Evolutionary conservation across 2,113 vertebrate genomes (phyloP).

Genomic region (Centropus unirufus): DNA sequence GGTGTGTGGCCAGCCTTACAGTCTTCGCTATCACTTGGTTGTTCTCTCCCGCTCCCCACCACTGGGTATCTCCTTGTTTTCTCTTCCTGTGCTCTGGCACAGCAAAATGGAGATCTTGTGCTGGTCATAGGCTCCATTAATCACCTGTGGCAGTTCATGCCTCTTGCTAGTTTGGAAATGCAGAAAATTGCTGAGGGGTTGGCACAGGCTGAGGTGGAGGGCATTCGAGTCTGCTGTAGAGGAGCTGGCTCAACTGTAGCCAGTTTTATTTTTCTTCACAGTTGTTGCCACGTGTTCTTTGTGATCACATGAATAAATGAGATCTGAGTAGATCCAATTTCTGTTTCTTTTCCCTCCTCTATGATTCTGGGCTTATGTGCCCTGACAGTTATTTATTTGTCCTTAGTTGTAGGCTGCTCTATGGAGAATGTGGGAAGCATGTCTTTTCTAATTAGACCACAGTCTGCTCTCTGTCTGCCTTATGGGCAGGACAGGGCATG

Average conservation of each 20-base stretch:
- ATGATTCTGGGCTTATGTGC: conserved; percentile 13
- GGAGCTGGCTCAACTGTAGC: background rate
- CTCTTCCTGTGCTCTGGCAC: background rate
- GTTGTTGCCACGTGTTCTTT: background rate
- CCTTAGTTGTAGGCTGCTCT: conserved; percentile 32
- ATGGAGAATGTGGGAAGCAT: conserved; percentile 48
- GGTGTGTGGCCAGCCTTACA: background rate
- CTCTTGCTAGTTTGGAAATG: background rate
- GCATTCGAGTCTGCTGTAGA: background rate
- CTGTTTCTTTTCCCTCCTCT: background rate
- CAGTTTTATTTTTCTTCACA: conserved; percentile 24
- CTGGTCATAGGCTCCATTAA: background rate
- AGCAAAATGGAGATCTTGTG: background rate
- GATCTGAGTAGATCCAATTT: conserved; percentile 30
- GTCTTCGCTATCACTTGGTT: background rate
- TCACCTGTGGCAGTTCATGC: background rate
- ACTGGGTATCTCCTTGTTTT: background rate
- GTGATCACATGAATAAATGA: background rate
- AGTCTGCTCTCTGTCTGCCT: conserved; percentile 68
- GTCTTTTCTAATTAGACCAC: conserved; percentile 65
- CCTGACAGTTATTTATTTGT: conserved; percentile 41
- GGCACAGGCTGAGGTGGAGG: background rate
- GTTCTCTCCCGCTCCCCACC: background rate
- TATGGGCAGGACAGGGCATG: conserved; percentile 50
- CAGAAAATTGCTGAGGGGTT: background rate